Conservation (phyloP, 1,140 invertebrate species). For the Daktulosphaira vitifoliae region DNA sequence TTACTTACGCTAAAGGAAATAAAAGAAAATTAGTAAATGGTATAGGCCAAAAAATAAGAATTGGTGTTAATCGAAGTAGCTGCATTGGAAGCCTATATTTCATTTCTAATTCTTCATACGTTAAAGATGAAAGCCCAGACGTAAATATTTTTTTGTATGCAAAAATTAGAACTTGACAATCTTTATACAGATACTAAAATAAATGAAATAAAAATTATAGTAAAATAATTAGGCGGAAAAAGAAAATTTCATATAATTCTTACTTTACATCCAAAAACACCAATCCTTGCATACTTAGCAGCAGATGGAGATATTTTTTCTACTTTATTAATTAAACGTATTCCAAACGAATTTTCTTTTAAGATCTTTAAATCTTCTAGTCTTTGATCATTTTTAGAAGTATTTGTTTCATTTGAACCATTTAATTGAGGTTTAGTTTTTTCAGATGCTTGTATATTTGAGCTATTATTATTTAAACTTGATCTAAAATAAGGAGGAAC, state of each 20-base stretch:
- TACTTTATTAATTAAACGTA: neutral
- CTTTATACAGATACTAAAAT: constrained; percentile 20
- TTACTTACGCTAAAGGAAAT: constrained; percentile 27
- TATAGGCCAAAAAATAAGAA: constrained; percentile 19
- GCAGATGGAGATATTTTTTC: constrained; percentile 19
- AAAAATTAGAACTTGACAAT: constrained; percentile 5
- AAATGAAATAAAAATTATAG: neutral
- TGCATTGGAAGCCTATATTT: constrained; percentile 20
- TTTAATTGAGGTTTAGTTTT: constrained; percentile 1
- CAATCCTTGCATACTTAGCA: constrained; percentile 25
- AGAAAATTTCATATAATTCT: neutral
- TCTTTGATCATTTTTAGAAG: neutral
- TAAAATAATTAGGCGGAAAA: neutral
- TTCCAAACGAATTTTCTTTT: constrained; percentile 1
- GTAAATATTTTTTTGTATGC: constrained; percentile 23
- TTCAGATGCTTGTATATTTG: neutral
- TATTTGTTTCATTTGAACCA: neutral
- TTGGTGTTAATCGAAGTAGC: constrained; percentile 20
- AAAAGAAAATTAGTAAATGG: constrained; percentile 28
- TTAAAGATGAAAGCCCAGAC: constrained; percentile 17
- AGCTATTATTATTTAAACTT: constrained; percentile 4
- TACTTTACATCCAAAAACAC: constrained; percentile 27
- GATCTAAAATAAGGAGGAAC: constrained; percentile 9
- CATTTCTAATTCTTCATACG: constrained; percentile 14
- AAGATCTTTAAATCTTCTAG: constrained; percentile 3